A percentile compares a stretch with the other conserved stretches of the same genome.
phyloP scores from a whole-genome alignment of 2,888 invertebrate species.

The Caenorhabditis sinica region DNA sequence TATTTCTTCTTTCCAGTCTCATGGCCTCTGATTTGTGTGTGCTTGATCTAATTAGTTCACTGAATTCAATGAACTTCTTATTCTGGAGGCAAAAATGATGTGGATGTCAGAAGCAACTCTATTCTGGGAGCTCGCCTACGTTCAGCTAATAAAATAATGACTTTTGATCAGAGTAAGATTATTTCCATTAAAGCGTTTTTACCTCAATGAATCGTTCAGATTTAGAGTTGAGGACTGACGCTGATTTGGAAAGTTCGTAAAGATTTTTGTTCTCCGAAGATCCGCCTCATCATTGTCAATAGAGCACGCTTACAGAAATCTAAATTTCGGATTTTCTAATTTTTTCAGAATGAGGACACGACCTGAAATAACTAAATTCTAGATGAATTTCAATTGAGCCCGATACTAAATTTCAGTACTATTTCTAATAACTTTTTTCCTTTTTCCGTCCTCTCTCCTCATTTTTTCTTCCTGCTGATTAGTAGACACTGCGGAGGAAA shows the following conservation, averaged over 20 bases:
- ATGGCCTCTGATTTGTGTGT: background rate
- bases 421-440: constrained; percentile 8
- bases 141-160: too few relatives aligned
- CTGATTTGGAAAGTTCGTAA: too few relatives aligned
- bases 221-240: too few relatives aligned
- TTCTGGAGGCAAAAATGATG: background rate
- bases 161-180: background rate
- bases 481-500: constrained; percentile 47
- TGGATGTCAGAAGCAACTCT: background rate
- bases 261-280: too few relatives aligned
- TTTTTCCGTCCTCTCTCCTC: background rate
- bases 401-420: background rate
- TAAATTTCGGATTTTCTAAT: too few relatives aligned
- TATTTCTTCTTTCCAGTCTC: background rate
- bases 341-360: too few relatives aligned
- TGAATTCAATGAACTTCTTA: constrained; percentile 3
- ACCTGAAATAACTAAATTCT: background rate
- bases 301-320: too few relatives aligned
- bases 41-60: constrained; percentile 45
- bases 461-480: constrained; percentile 4
- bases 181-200: background rate
- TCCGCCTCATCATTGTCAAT: too few relatives aligned
- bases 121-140: too few relatives aligned
- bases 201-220: background rate
- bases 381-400: background rate